phyloP scores from a whole-genome alignment of 2,797 vertebrate species.

The Lindbergichthys nudifrons region DNA sequence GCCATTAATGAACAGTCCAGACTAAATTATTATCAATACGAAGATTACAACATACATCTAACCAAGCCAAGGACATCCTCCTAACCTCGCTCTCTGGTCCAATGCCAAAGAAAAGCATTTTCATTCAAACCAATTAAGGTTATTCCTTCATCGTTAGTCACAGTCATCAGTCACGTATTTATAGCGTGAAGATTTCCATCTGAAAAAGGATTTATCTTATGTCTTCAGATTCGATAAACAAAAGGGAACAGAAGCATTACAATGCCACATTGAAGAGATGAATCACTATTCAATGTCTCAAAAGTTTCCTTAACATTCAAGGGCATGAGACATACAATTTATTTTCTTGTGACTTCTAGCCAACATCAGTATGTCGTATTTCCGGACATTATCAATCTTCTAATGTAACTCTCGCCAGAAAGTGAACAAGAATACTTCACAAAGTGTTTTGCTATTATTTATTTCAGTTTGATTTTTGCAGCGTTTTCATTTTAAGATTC shows the following conservation, averaged over 20 bases:
- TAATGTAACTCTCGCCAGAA: not conserved
- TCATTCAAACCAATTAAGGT: conserved; percentile 23
- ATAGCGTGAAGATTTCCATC: conserved; percentile 15
- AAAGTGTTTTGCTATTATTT: not conserved
- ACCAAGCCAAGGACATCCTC: conserved; percentile 42
- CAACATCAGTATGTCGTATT: conserved; percentile 4
- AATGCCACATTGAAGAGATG: conserved; percentile 4
- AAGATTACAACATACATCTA: conserved; percentile 33
- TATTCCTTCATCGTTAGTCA: conserved; percentile 38
- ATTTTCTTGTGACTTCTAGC: not conserved
- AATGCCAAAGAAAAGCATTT: conserved; percentile 37
- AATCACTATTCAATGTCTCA: conserved; percentile 22
- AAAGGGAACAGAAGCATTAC: conserved; percentile 10
- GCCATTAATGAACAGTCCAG: conserved; percentile 29
- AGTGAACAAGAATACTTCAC: not conserved
- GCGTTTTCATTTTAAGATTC: not conserved
- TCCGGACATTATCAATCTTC: not conserved
- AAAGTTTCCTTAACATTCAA: conserved; percentile 30
- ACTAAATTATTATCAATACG: conserved; percentile 17
- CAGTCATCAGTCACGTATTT: conserved; percentile 44
- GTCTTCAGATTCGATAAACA: conserved; percentile 24
- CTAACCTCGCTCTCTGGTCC: conserved; percentile 20
- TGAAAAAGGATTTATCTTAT: conserved; percentile 20
- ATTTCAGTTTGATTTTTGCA: not conserved
- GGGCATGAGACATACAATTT: conserved; percentile 10